Evolutionary conservation across 2,797 vertebrate species (phyloP).

Genomic region (Mastacembelus armatus): DNA sequence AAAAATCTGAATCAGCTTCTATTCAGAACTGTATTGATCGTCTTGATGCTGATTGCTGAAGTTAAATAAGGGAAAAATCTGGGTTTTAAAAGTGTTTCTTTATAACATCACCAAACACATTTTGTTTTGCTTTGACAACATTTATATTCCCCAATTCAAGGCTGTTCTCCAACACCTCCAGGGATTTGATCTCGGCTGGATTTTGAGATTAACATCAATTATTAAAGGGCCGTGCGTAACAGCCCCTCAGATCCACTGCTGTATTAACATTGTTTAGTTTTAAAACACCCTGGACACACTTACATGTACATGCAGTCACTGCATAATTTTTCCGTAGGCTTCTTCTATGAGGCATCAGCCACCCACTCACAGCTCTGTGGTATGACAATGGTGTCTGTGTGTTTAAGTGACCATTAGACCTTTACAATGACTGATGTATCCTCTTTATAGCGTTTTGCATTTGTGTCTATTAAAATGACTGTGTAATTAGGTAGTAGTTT

Average conservation of each 20-base stretch:
- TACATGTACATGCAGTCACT: not conserved
- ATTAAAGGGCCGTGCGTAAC: not conserved
- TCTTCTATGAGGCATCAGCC: conserved; percentile 35
- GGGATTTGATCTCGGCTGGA: too few species aligned
- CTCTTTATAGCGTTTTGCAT: too few species aligned
- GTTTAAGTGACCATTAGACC: conserved; percentile 41
- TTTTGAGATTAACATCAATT: not conserved
- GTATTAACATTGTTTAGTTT: not conserved
- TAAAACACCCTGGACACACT: not conserved
- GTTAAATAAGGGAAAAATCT: not conserved
- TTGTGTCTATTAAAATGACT: too few species aligned
- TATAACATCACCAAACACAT: not conserved
- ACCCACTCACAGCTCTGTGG: conserved; percentile 44
- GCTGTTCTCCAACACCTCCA: not conserved
- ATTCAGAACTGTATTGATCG: too few species aligned
- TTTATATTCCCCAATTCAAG: not conserved
- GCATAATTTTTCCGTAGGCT: conserved; percentile 16
- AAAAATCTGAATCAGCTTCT: too few species aligned
- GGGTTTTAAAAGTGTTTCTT: not conserved
- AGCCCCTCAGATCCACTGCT: not conserved
- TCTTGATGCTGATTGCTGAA: not conserved
- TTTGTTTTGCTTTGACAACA: not conserved
- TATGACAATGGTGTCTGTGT: conserved; percentile 21
- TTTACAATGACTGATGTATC: conserved; percentile 28
- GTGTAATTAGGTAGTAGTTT: too few species aligned